Base-by-base conservation (phyloP, 2,113 vertebrate species). In the Salvelinus fontinalis region DNA sequence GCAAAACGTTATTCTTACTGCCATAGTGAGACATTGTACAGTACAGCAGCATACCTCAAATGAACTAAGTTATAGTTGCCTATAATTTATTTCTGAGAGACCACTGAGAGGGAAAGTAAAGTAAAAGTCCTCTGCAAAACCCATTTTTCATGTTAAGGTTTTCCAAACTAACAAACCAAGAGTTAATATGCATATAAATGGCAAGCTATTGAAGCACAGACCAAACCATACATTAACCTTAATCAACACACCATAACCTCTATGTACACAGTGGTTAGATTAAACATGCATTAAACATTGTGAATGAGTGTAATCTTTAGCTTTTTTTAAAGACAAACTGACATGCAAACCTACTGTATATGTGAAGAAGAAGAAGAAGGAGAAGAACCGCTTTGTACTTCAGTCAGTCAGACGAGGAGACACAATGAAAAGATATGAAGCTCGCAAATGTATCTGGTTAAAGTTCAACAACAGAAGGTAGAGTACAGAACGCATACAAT, bases 111-210 rank as follows among this genome's bases (percentile, higher is more conserved):
- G 80, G 75, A 84, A 88, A 88, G 83, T 44, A 3, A 44, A 44
- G 39, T 84, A 78, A 86, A 16, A 31, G 13, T 67, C 51, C 69
- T 86, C 79, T 88, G 81, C 82, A 86, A 79, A 90, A 85, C 72
- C 82, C 77, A 84, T 90, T 86, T 86, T 84, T 89, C 83, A 85
- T 66, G 0, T 70, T 83, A 83, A 89, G 81, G 87, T 90, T 90
- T 91, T 87, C 83, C 81, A 88, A 83, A 70, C 86, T 85, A 89
- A 89, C 85, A 88, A 87, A 87, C 82, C 81, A 75, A 26, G 79
- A 79, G 78, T 85, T 85, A 85, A 83, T 85, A 84, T 81, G 79
- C 75, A 81, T 87, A 83, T 75, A 84, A 84, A 81, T 72, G 79
- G 82, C 72, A 73, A 87, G 66, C 24, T 16, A 85, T 84, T 78